These are phyloP conservation scores for Fulica atra DNA, from an alignment of 2,113 vertebrate species.

Conservation along the genomic window DNA sequence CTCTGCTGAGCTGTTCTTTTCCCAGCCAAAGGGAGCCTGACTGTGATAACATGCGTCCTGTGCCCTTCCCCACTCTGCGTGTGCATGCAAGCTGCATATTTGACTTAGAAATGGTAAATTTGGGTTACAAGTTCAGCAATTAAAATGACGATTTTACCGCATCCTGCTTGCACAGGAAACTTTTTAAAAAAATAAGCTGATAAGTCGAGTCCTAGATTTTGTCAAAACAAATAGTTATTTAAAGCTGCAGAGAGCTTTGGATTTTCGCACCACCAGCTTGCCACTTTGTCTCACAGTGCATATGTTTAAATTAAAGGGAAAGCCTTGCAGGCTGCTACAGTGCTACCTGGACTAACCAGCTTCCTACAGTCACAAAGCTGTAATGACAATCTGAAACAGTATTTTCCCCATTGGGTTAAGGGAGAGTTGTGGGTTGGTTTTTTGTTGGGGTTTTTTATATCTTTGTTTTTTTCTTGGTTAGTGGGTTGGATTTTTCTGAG, in stretches of 20 bases:
- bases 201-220: neutral
- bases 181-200: neutral
- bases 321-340: neutral
- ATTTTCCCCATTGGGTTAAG: neutral
- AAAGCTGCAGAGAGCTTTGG: neutral
- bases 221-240: conserved; percentile 19
- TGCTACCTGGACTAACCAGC: neutral
- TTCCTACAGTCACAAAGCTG: neutral
- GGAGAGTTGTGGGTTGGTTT: neutral
- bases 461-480: neutral
- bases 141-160: conserved; percentile 9
- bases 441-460: neutral
- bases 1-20: neutral
- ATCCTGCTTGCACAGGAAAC: conserved; percentile 13
- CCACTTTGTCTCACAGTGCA: neutral
- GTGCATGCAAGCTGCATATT: neutral
- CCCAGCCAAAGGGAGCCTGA: neutral
- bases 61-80: neutral
- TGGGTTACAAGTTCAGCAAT: neutral
- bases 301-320: neutral
- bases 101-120: conserved; percentile 5
- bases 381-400: neutral
- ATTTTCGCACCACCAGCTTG: neutral
- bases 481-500: neutral
- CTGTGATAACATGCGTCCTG: neutral